Conservation (phyloP, 2,113 vertebrate species). For the Apistogramma diplotaenia region DNA sequence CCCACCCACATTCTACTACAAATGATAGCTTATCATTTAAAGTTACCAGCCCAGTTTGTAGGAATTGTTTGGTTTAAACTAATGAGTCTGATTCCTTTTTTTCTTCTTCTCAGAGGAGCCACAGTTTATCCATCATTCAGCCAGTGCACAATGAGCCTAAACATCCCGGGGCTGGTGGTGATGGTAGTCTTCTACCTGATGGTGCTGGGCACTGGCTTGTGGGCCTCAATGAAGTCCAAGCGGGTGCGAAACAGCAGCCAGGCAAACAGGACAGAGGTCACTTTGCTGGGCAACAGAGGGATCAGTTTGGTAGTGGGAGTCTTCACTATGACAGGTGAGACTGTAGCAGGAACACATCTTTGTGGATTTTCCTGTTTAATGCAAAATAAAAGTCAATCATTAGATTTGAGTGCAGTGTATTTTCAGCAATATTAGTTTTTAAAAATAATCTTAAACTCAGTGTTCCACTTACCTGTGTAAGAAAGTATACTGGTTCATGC, state of each 20-base stretch:
- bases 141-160: neutral
- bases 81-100: neutral
- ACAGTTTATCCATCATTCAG: neutral
- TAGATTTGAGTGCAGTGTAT: neutral
- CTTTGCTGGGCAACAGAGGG: conserved; percentile 43
- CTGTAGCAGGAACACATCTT: neutral
- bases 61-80: neutral
- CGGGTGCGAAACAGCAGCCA: neutral
- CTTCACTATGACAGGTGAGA: conserved; percentile 51
- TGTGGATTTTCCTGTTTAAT: neutral
- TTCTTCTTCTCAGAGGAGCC: neutral
- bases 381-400: neutral
- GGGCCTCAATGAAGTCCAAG: conserved; percentile 41
- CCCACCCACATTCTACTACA: neutral
- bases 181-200: conserved; percentile 48
- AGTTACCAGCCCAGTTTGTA: neutral
- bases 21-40: neutral
- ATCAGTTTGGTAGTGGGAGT: conserved; percentile 45
- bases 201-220: conserved; percentile 47
- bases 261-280: conserved; percentile 26
- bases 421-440: too few relatives aligned
- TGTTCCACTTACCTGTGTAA: neutral
- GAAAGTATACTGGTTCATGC: neutral
- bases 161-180: conserved; percentile 28
- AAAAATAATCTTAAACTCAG: neutral